These are phyloP conservation scores for Holothuria scabra DNA, from an alignment of 53 echinoderm and acorn worm genomes.

Conservation along the genomic window DNA sequence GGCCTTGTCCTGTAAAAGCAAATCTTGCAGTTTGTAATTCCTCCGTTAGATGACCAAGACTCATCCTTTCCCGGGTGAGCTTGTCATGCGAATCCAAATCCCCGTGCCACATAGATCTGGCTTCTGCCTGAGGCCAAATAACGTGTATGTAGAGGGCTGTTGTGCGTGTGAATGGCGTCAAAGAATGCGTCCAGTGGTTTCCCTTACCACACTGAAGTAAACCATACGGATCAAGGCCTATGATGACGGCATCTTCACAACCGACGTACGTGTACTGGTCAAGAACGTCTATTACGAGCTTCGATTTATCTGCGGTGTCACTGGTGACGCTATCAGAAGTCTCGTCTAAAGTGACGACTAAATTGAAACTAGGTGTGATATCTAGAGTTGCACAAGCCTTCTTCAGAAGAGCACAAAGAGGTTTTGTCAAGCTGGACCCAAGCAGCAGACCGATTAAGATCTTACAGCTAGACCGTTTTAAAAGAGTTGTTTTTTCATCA, in stretches of 20 bases:
- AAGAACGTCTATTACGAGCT: neutral
- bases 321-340: neutral
- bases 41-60: neutral
- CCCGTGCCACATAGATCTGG: slow-evolving; percentile 7
- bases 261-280: slow-evolving; percentile 25
- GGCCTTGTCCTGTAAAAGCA: slow-evolving; percentile 8
- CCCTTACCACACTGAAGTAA: slow-evolving; percentile 12
- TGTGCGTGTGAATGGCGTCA: slow-evolving; percentile 13
- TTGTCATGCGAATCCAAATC: slow-evolving; percentile 27
- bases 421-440: neutral
- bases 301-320: neutral
- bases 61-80: neutral
- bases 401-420: neutral
- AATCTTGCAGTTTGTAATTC: neutral
- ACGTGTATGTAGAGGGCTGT: slow-evolving; percentile 14
- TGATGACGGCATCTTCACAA: slow-evolving; percentile 22
- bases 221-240: slow-evolving; percentile 15
- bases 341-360: neutral
- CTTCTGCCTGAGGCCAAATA: neutral
- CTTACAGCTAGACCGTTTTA: neutral
- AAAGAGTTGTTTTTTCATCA: neutral
- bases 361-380: neutral
- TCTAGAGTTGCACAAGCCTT: neutral
- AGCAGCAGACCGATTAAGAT: neutral
- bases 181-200: slow-evolving; percentile 23